Conservation (phyloP, 2,888 invertebrate genomes). For the Calameuta filiformis region DNA sequence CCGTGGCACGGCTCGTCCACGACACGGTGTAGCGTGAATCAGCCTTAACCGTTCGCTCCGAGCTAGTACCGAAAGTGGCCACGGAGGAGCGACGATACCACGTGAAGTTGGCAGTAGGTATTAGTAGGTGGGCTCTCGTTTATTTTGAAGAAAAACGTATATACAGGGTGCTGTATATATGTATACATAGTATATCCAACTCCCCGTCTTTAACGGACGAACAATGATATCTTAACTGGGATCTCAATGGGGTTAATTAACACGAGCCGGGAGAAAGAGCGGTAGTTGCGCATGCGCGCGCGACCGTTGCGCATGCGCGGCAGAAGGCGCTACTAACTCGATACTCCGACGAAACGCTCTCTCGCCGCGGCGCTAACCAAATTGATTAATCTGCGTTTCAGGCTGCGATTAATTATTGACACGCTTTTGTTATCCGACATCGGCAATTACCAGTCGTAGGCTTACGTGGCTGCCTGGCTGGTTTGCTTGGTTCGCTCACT, state of each 20-base stretch:
- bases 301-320: background rate
- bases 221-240: slow-evolving; percentile 54
- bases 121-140: background rate
- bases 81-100: background rate
- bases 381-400: slow-evolving; percentile 57
- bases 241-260: slow-evolving; percentile 62
- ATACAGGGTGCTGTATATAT: background rate
- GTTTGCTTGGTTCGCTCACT: background rate
- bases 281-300: slow-evolving; percentile 2
- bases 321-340: background rate
- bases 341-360: background rate
- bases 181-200: background rate
- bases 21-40: too few relatives aligned
- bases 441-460: slow-evolving; percentile 43
- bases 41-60: background rate
- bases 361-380: slow-evolving; percentile 35
- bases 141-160: background rate
- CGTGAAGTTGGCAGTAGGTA: background rate
- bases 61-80: background rate
- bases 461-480: background rate
- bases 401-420: slow-evolving; percentile 59
- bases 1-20: too few relatives aligned
- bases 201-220: slow-evolving; percentile 2
- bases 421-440: slow-evolving; percentile 55
- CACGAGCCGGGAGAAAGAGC: slow-evolving; percentile 36